Percentiles rank a stretch among this genome's conserved stretches.
Conservation (phyloP, 2,797 vertebrate species). For the Epinephelus malabaricus region DNA sequence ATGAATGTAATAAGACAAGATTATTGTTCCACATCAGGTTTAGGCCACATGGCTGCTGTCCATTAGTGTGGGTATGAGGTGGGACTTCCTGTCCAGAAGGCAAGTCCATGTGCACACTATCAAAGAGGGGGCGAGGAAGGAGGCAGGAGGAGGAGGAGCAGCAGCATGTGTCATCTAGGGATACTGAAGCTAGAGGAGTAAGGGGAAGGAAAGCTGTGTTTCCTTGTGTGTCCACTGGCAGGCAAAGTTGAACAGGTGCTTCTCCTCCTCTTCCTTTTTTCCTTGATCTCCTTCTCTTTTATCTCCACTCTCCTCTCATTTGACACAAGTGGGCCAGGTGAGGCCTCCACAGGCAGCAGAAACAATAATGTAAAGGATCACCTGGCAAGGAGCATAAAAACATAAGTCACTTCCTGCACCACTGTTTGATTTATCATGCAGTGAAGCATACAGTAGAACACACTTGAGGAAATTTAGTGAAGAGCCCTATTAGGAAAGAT, state of each 20-base stretch:
- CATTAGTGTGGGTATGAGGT: conserved; percentile 55
- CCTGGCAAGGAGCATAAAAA: conserved; percentile 79
- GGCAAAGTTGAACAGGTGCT: conserved; percentile 52
- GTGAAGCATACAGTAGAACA: not conserved
- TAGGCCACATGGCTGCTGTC: conserved; percentile 66
- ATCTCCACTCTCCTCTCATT: conserved; percentile 71
- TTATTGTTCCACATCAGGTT: conserved; percentile 68
- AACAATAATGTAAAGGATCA: conserved; percentile 94
- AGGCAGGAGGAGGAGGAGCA: conserved; percentile 47
- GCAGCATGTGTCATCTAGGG: conserved; percentile 34
- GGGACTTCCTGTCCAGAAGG: conserved; percentile 73
- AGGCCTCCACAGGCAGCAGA: conserved; percentile 92
- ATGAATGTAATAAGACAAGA: conserved; percentile 55
- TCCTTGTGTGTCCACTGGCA: conserved; percentile 67
- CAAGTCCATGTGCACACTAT: conserved; percentile 71
- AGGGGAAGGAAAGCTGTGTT: conserved; percentile 58
- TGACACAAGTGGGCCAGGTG: conserved; percentile 91
- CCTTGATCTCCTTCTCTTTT: conserved; percentile 26
- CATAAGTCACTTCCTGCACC: conserved; percentile 16
- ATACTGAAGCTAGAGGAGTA: conserved; percentile 44
- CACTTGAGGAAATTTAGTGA: not conserved
- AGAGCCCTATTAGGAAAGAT: not conserved
- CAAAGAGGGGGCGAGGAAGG: conserved; percentile 23
- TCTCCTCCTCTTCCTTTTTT: conserved; percentile 45
- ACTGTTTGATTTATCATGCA: not conserved